Conservation (phyloP, 2,888 invertebrate genomes). For the Lasius platythorax region DNA sequence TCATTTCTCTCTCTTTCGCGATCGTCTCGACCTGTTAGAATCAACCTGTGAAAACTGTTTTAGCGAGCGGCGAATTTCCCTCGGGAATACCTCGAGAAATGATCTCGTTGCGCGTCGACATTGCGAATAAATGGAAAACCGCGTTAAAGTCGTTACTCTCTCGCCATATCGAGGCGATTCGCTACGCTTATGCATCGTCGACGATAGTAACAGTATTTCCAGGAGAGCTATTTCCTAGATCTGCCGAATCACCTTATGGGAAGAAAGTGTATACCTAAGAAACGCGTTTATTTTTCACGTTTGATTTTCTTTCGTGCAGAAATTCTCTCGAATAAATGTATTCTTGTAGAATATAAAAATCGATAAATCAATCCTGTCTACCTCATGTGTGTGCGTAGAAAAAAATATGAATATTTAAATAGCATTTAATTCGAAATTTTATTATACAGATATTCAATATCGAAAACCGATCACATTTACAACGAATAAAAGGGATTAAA, state of each 20-base stretch:
- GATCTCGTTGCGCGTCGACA: slow-evolving; percentile 25
- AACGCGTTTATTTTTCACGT: slow-evolving; percentile 11
- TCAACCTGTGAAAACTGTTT: slow-evolving; percentile 14
- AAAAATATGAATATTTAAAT: slow-evolving; percentile 19
- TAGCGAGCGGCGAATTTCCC: slow-evolving; percentile 45
- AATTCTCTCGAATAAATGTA: not conserved
- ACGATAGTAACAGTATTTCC: slow-evolving; percentile 38
- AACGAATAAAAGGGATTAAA: not conserved
- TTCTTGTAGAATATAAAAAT: not conserved
- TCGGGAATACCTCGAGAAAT: slow-evolving; percentile 46
- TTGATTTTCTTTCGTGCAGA: not conserved
- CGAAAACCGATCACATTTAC: slow-evolving; percentile 16
- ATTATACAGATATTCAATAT: slow-evolving; percentile 1
- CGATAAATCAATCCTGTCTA: not conserved
- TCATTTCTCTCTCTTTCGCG: slow-evolving; percentile 3
- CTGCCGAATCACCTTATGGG: slow-evolving; percentile 40
- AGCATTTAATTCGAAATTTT: slow-evolving; percentile 2
- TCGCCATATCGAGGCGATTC: slow-evolving; percentile 28
- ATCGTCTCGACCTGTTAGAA: slow-evolving; percentile 18
- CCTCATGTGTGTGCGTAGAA: not conserved
- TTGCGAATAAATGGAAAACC: slow-evolving; percentile 35
- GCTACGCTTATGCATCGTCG: slow-evolving; percentile 20
- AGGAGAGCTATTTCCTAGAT: slow-evolving; percentile 19
- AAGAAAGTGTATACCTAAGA: slow-evolving; percentile 33
- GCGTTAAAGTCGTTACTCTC: slow-evolving; percentile 14